Percentiles rank a stretch among this genome's conserved stretches.
Conservation (phyloP, 2,888 invertebrate species). For the Platynereis dumerilii region DNA sequence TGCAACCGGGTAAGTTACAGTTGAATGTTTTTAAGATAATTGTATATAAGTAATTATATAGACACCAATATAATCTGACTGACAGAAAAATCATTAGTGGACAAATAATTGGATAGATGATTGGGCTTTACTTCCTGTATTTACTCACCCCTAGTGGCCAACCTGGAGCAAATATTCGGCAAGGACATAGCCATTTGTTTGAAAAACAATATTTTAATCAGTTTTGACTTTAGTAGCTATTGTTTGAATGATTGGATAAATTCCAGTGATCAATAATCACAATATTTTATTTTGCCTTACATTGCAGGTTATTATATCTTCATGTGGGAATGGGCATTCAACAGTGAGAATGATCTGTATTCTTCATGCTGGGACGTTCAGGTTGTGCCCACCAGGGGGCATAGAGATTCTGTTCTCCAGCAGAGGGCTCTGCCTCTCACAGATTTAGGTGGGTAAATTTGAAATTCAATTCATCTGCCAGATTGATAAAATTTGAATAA, state of each 20-base stretch:
- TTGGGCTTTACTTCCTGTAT: too few species aligned
- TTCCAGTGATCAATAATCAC: too few species aligned
- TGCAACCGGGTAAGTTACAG: conserved; percentile 18
- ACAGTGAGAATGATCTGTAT: conserved; percentile 20
- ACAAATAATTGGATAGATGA: too few species aligned
- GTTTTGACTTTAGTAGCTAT: too few species aligned
- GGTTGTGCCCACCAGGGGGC: conserved; percentile 5
- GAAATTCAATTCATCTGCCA: neutral
- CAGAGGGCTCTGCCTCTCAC: neutral
- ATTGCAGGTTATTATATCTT: conserved; percentile 27
- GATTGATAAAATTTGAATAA: neutral
- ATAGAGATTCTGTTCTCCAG: conserved; percentile 10
- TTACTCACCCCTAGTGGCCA: too few species aligned
- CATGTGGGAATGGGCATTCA: conserved; percentile 31
- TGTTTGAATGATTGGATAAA: too few species aligned
- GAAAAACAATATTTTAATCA: too few species aligned
- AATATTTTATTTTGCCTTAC: neutral
- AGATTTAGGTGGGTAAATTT: conserved; percentile 4
- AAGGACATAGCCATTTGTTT: too few species aligned
- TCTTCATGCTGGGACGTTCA: conserved; percentile 31
- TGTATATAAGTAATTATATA: too few species aligned
- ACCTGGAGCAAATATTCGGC: too few species aligned
- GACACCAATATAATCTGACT: neutral
- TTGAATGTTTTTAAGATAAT: too few species aligned
- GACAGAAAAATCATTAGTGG: neutral